Conservation (phyloP, 2,797 vertebrate species). For the Danio jaintianensis region DNA sequence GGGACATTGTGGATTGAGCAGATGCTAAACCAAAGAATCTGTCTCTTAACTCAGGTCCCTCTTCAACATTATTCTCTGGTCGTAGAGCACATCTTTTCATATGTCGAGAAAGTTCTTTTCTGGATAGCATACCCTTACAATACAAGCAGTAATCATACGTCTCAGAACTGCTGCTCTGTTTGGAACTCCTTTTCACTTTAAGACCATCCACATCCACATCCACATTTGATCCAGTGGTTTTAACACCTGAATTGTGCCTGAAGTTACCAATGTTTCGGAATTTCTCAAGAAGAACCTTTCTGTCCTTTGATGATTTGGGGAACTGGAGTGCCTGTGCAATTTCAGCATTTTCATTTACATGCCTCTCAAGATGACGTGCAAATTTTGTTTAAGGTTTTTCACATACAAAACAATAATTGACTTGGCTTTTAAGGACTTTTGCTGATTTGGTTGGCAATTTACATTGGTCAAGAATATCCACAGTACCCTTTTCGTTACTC, state of each 20-base stretch:
- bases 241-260: conserved; percentile 43
- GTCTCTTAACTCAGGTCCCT: conserved; percentile 28
- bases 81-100: conserved; percentile 48
- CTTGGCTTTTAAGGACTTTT: conserved; percentile 50
- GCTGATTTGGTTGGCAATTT: conserved; percentile 33
- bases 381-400: conserved; percentile 49
- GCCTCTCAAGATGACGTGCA: conserved; percentile 36
- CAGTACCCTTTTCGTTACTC: conserved; percentile 24
- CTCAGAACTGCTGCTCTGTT: conserved; percentile 44
- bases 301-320: conserved; percentile 28
- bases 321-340: conserved; percentile 27
- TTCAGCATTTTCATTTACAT: conserved; percentile 37
- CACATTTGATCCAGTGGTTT: conserved; percentile 46
- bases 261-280: conserved; percentile 49
- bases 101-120: conserved; percentile 40
- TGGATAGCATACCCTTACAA: conserved; percentile 50
- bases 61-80: conserved; percentile 45
- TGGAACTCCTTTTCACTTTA: conserved; percentile 50
- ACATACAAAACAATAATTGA: conserved; percentile 54
- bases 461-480: conserved; percentile 35
- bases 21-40: conserved; percentile 38
- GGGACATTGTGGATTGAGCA: conserved; percentile 48
- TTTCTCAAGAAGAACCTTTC: conserved; percentile 47
- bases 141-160: conserved; percentile 50
- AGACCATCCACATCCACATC: too few relatives aligned